Percentiles rank a stretch among this genome's conserved stretches.
These are phyloP conservation scores for Emmelina monodactyla DNA, from an alignment of 2,888 invertebrate genomes.

Conservation along the genomic window DNA sequence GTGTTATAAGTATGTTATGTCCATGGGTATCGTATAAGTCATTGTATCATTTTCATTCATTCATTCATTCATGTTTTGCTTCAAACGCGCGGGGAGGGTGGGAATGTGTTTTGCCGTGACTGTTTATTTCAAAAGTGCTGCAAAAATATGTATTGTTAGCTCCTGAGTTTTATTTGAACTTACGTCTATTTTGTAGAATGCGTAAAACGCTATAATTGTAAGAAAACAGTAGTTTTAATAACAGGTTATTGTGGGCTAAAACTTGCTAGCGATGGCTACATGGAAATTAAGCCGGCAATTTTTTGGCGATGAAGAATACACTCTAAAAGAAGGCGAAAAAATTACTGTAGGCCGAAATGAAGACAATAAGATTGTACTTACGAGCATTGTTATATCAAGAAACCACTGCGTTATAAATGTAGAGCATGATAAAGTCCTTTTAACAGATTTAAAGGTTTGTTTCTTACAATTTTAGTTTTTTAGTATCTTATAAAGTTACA, in stretches of 20 bases:
- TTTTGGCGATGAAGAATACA: constrained; percentile 35
- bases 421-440: constrained; percentile 28
- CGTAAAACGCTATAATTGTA: background rate
- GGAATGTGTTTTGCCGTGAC: too few relatives aligned
- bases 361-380: constrained; percentile 34
- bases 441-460: constrained; percentile 49
- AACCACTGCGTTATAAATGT: constrained; percentile 41
- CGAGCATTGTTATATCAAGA: constrained; percentile 47
- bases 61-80: too few relatives aligned
- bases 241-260: background rate
- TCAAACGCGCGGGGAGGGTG: too few relatives aligned
- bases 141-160: too few relatives aligned
- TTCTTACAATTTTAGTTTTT: too few relatives aligned
- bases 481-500: too few relatives aligned
- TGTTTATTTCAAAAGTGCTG: too few relatives aligned
- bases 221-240: background rate
- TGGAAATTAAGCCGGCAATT: constrained; percentile 43
- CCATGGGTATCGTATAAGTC: too few relatives aligned
- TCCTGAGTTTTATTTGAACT: too few relatives aligned
- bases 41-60: too few relatives aligned
- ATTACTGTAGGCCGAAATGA: constrained; percentile 41
- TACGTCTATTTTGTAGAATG: background rate
- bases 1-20: too few relatives aligned
- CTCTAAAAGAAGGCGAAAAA: constrained; percentile 35
- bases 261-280: constrained; percentile 30